Conservation (phyloP, 2,888 invertebrate species). For the Nephrotoma flavescens region DNA sequence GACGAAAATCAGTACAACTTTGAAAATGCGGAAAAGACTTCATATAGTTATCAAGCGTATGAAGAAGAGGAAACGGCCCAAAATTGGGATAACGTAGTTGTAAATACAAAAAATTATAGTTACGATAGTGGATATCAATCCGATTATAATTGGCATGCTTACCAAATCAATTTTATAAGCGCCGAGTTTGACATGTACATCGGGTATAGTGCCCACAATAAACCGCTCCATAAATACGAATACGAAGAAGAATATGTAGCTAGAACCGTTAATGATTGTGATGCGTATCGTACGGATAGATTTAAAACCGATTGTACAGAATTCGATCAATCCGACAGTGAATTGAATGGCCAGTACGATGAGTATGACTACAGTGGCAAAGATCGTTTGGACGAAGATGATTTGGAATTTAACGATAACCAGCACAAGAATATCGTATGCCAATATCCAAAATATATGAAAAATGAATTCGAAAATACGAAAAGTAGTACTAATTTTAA, state of each 20-base stretch:
- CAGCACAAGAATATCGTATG: neutral
- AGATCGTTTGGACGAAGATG: neutral
- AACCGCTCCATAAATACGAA: neutral
- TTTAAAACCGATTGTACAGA: neutral
- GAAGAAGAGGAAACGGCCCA: neutral
- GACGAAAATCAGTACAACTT: neutral
- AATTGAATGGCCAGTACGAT: neutral
- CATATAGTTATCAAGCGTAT: neutral
- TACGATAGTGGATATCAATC: neutral
- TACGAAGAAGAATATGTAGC: neutral
- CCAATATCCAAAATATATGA: neutral
- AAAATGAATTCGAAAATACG: neutral
- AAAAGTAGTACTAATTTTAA: neutral
- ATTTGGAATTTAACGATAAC: neutral
- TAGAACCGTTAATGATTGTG: neutral
- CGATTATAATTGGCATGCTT: neutral
- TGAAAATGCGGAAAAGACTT: neutral
- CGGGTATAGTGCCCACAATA: neutral
- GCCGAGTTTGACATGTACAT: neutral
- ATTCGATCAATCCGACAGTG: neutral
- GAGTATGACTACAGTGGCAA: neutral
- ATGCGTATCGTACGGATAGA: neutral
- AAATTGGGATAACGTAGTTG: neutral
- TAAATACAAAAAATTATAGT: neutral
- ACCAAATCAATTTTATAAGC: neutral